phyloP scores from a whole-genome alignment of 2,797 vertebrate species.

The Notoglanidium macrostoma region DNA sequence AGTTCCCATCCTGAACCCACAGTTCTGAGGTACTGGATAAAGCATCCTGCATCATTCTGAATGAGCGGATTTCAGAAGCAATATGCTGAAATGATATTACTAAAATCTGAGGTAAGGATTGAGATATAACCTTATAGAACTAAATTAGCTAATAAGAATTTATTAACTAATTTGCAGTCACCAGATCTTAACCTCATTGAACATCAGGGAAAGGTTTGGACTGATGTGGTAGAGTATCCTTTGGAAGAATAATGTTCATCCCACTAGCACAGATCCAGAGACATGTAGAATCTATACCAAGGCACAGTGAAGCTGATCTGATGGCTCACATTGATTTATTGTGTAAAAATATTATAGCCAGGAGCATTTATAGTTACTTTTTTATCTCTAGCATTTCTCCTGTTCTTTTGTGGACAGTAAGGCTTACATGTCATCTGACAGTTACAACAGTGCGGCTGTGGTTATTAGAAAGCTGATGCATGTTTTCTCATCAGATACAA shows the following conservation, averaged over 20 bases:
- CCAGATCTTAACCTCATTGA: background rate
- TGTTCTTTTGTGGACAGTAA: background rate
- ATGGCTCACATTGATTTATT: background rate
- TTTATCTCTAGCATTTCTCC: background rate
- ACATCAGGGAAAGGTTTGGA: background rate
- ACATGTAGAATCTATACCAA: background rate
- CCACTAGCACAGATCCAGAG: background rate
- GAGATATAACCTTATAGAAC: background rate
- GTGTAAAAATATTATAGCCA: background rate
- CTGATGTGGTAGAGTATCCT: background rate
- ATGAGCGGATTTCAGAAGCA: background rate
- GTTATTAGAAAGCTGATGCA: slow-evolving; percentile 3
- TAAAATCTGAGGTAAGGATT: background rate
- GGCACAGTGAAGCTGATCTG: background rate
- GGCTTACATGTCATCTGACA: background rate
- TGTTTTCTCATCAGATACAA: slow-evolving; percentile 7
- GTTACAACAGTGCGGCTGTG: background rate
- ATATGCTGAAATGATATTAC: background rate
- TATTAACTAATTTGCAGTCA: background rate
- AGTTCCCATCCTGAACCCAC: background rate
- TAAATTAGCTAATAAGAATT: background rate
- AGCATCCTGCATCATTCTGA: background rate
- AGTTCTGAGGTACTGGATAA: background rate
- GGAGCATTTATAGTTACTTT: background rate
- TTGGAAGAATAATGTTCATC: background rate